Percentiles rank a stretch among this genome's conserved stretches.
phyloP scores from a whole-genome alignment of 2,797 vertebrate genomes.

The Poliocrania exsul region DNA sequence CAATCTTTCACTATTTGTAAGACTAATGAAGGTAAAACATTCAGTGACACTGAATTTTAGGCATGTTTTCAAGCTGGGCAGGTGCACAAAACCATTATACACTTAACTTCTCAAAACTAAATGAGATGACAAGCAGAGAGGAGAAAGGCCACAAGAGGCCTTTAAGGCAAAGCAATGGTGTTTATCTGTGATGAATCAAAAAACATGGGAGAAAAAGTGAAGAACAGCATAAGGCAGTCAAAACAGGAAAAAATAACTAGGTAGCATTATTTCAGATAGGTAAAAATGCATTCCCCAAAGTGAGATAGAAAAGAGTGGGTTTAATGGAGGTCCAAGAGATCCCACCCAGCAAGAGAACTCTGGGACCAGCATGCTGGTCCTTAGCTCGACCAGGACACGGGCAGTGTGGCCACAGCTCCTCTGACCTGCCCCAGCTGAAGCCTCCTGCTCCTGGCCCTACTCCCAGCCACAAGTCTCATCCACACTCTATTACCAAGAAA shows the following conservation, averaged over 20 bases:
- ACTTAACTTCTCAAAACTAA: neutral
- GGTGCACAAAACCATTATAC: neutral
- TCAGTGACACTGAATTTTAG: neutral
- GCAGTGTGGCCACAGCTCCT: neutral
- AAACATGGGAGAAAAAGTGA: neutral
- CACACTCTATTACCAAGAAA: fast-evolving
- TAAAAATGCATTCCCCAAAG: neutral
- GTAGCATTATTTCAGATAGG: neutral
- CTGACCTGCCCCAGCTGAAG: neutral
- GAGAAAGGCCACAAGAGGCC: neutral
- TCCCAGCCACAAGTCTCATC: neutral
- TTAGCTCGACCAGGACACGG: neutral
- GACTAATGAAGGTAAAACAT: neutral
- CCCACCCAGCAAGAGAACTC: neutral
- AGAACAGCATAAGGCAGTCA: neutral
- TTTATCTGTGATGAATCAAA: neutral
- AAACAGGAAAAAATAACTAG: neutral
- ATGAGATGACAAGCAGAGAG: neutral
- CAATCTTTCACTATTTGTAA: neutral
- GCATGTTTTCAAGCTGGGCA: neutral
- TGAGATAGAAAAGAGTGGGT: fast-evolving
- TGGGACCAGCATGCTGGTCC: fast-evolving
- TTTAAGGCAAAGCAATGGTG: neutral
- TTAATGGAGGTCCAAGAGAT: neutral
- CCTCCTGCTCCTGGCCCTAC: neutral